Base-by-base conservation (phyloP, 2,888 invertebrate genomes). In the Toxonevra muliebris region DNA sequence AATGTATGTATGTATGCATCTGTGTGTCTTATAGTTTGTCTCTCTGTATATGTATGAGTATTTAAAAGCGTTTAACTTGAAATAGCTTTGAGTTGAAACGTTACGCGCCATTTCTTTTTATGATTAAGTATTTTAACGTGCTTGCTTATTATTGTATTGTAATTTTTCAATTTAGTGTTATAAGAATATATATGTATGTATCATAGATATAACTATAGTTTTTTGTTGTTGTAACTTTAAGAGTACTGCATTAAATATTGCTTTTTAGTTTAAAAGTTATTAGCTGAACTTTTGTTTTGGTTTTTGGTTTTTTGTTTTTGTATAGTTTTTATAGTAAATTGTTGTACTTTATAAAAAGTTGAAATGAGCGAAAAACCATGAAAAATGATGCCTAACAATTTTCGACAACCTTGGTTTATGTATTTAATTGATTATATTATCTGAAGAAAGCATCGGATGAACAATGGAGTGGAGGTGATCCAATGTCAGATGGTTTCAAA, bases 351-450 rank as follows among this genome's bases (percentile, higher is more conserved):
- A 57, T 4, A 30, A 10, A 30, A 30, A 30, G 7, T 30, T 30
- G 30, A 7, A 30, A 30, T 30, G 30, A 30, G 30, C 30, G 30
- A 7, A 30, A 30, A 40, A 57, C 30, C 8, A 30, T 11, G 40
- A 13, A 19, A 13, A 57, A 30, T 20, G 7, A 5, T 41, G 20
- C 10, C 15, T 40, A 52, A 50, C 30, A 57, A 64, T 48, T 43
- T 42, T 42, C 40, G 57, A 63, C 63, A 63, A 63, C 63, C 55
- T 55, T 63, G 42, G 17, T 13, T 48, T n/a, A 48, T 48, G 13
- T 13, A 10, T 48, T 48, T 48, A 13, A 30, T 30, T 30, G 30
- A 30, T 30, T 4, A 30, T 7, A 30, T 30, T 30, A 30, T 30
- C 7, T 30, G 30, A 30, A 30, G 30, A 30, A 30, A 30, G 30